Conservation (phyloP, 2,888 invertebrate species). For the Cinara cedri region DNA sequence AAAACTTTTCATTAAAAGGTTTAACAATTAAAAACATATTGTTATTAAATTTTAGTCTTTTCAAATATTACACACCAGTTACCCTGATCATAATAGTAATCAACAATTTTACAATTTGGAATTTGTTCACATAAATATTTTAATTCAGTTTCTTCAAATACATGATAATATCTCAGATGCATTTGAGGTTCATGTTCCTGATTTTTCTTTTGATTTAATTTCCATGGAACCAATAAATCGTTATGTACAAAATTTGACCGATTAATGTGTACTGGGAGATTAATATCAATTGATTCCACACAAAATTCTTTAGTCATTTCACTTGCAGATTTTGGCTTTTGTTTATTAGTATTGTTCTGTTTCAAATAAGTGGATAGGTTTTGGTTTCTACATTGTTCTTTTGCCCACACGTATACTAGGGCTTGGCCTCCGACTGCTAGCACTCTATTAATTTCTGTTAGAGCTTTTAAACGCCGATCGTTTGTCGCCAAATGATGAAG, state of each 20-base stretch:
- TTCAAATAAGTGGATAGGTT: constrained; percentile 75
- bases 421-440: constrained; percentile 76
- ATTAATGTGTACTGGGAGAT: constrained; percentile 85
- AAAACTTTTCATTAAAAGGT: too few relatives aligned
- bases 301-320: constrained; percentile 61
- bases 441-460: constrained; percentile 78
- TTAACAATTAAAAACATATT: neutral
- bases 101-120: constrained; percentile 67
- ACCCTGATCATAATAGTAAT: constrained; percentile 91
- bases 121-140: constrained; percentile 70
- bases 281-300: constrained; percentile 63
- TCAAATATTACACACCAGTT: constrained; percentile 90
- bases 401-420: constrained; percentile 96
- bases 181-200: constrained; percentile 64
- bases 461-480: constrained; percentile 75
- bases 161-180: constrained; percentile 88
- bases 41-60: constrained; percentile 63
- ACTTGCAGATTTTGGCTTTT: constrained; percentile 57
- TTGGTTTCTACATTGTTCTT: constrained; percentile 76
- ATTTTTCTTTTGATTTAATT: constrained; percentile 67
- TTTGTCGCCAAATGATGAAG: constrained; percentile 90
- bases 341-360: constrained; percentile 67
- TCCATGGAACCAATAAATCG: constrained; percentile 97
- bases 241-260: constrained; percentile 87
- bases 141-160: constrained; percentile 85